Percentiles rank a stretch among this genome's conserved stretches.
Evolutionary conservation across 2,113 vertebrate species (phyloP).

Genomic region (Ovibos moschatus): DNA sequence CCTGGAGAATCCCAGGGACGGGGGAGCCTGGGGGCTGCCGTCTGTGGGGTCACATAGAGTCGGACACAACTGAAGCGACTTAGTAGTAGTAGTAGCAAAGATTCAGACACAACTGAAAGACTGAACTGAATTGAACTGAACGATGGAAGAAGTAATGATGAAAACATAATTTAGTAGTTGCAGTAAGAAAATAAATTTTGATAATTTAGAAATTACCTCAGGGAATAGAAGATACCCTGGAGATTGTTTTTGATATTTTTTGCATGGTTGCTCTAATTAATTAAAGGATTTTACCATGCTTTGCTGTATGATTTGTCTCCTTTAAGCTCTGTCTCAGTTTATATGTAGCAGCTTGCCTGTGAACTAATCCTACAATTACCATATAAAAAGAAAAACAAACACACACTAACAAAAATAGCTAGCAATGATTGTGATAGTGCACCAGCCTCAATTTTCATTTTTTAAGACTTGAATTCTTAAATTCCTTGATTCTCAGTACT

Average conservation of each 20-base stretch:
- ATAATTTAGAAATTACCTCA: not conserved
- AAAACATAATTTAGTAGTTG: not conserved
- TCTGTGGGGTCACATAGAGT: too few species aligned
- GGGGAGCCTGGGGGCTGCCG: too few species aligned
- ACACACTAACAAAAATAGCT: not conserved
- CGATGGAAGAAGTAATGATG: not conserved
- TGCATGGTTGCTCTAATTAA: slow-evolving; percentile 1
- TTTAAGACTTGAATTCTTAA: not conserved
- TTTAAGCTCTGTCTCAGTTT: not conserved
- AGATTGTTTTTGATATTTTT: not conserved
- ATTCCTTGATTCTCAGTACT: not conserved
- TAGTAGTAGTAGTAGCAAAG: not conserved
- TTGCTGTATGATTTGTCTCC: not conserved
- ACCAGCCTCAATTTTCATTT: not conserved
- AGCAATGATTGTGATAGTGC: not conserved
- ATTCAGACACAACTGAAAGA: too few species aligned
- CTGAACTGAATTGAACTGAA: too few species aligned
- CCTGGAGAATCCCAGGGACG: too few species aligned
- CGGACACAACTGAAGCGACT: too few species aligned
- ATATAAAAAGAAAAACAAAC: not conserved
- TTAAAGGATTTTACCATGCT: not conserved
- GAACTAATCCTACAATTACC: slow-evolving; percentile 38
- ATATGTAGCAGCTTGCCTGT: not conserved
- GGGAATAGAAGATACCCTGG: not conserved
- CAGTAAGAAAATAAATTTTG: slow-evolving; percentile 6